phyloP scores from a whole-genome alignment of 2,113 vertebrate species.

The Hyperoodon ampullatus region DNA sequence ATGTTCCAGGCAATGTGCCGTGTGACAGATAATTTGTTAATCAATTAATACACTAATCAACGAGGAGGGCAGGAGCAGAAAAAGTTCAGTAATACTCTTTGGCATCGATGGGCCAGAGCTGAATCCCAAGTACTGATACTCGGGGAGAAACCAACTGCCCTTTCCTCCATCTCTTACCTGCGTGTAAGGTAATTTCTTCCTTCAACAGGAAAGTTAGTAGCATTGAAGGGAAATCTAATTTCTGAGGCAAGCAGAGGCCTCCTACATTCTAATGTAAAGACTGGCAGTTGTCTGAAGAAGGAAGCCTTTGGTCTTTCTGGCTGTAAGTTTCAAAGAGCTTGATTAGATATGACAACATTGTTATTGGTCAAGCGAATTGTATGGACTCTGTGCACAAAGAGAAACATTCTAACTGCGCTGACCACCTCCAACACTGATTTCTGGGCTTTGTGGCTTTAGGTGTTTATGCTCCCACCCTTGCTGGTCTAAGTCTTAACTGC shows the following conservation, averaged over 20 bases:
- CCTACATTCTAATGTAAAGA: neutral
- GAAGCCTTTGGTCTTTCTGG: neutral
- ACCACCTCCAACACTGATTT: neutral
- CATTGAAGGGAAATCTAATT: neutral
- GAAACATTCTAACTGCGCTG: neutral
- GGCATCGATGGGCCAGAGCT: neutral
- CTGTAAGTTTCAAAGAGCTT: neutral
- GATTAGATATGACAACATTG: neutral
- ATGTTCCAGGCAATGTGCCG: neutral
- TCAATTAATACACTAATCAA: neutral
- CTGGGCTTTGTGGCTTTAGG: neutral
- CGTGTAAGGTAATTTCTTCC: neutral
- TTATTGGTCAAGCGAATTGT: neutral
- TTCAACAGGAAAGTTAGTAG: neutral
- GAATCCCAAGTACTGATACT: neutral
- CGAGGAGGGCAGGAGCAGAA: neutral
- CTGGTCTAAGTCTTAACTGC: neutral
- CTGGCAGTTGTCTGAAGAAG: neutral
- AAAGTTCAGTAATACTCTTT: neutral
- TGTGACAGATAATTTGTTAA: neutral
- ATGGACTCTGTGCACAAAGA: neutral
- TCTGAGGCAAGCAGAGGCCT: neutral
- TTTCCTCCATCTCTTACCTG: neutral
- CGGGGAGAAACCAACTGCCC: neutral
- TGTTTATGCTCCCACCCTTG: too few species aligned